These are phyloP conservation scores for Drosophila formosana DNA, from an alignment of 2,888 invertebrate species.

Conservation along the genomic window DNA sequence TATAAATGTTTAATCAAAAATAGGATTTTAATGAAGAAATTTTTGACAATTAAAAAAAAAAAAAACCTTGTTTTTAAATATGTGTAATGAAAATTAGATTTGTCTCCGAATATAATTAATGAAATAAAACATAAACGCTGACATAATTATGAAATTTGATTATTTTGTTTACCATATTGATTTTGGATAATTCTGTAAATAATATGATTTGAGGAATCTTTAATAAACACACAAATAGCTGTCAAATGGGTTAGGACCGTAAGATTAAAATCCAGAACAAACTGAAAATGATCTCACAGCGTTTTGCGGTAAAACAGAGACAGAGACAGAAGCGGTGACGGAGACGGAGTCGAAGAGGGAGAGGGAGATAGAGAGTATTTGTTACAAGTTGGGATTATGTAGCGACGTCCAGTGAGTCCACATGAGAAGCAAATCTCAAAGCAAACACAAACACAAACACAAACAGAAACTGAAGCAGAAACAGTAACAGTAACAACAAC, in stretches of 20 bases:
- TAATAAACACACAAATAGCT: conserved; percentile 1
- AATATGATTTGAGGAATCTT: not conserved
- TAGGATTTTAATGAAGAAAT: too few relatives aligned
- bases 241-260: conserved; percentile 10
- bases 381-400: conserved; percentile 16
- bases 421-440: conserved; percentile 42
- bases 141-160: too few relatives aligned
- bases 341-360: not conserved
- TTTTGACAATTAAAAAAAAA: too few relatives aligned
- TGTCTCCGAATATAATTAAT: too few relatives aligned
- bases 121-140: too few relatives aligned
- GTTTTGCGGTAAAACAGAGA: not conserved
- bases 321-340: not conserved
- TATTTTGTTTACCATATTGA: too few relatives aligned
- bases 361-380: not conserved
- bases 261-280: conserved; percentile 5
- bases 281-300: conserved; percentile 7
- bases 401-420: conserved; percentile 14
- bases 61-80: too few relatives aligned
- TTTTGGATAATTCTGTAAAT: too few relatives aligned
- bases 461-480: not conserved
- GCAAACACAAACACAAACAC: conserved; percentile 35
- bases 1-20: too few relatives aligned
- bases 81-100: too few relatives aligned
- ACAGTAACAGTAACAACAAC: not conserved